Evolutionary conservation across 2,888 invertebrate genomes (phyloP), one percentile per base, ranked within the genome.

Genomic region (Apoda limacodes): DNA sequence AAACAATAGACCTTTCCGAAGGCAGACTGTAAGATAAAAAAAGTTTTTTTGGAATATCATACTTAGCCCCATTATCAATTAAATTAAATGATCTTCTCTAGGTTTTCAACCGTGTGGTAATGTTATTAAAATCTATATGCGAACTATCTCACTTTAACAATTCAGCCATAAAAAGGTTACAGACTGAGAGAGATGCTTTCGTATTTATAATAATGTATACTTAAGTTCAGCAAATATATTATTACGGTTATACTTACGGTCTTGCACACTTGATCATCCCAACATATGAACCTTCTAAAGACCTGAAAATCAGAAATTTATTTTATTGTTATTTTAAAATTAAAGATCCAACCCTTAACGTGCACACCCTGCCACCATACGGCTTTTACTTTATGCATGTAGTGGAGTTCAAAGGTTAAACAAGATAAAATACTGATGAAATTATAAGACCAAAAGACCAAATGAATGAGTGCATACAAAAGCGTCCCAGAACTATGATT

Each of bases 241-340:
- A n/a, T n/a, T n/a, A n/a, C n/a, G n/a, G n/a, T n/a, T n/a, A 14
- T 53, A 82, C 83, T 82, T 65, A 84, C 84, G 80, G 72, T 40
- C 60, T 70, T 12, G 80, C 71, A 35, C 66, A 69, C 52, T 69
- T 72, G 31, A 80, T 60, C 62, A 80, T 60, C 2, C 64, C 49
- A 34, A 68, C 42, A 40, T 63, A 81, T 1, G 81, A 74, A 10
- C 59, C 54, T 47, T 78, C 78, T 47, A 80, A 37, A 2, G 74
- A 66, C 34, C 78, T 80, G 17, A 17, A 7, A 35, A 35, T 21
- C 9, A 25, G 12, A n/a, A 13, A 9, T 7, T 13, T 3, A 22
- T n/a, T 28, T 7, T 6, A 17, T 7, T 7, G 7, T 17, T 17
- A 7, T 17, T 17, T 17, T 17, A 17, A 17, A 17, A 5, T 17